Conservation (phyloP, 2,797 vertebrate genomes). For the Clarias pachynema region DNA sequence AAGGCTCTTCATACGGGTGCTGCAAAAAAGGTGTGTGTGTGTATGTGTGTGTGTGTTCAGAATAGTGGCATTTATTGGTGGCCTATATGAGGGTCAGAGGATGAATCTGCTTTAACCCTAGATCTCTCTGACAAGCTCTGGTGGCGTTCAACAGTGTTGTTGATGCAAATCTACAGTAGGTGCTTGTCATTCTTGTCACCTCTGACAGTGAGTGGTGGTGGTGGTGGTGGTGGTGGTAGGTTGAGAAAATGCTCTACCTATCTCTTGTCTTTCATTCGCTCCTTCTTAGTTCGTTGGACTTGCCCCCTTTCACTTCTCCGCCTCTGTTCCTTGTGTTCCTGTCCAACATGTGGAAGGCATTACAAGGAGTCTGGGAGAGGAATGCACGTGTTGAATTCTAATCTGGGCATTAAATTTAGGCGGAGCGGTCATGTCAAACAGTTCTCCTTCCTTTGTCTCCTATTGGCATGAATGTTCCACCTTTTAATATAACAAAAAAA, state of each 20-base stretch:
- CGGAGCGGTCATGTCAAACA: conserved; percentile 18
- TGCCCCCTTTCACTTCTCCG: conserved; percentile 50
- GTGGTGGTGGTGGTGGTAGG: not conserved
- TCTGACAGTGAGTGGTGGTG: conserved; percentile 30
- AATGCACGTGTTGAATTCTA: conserved; percentile 79
- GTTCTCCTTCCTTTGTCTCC: conserved; percentile 70
- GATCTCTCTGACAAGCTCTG: conserved; percentile 61
- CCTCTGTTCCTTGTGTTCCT: conserved; percentile 54
- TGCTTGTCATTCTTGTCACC: conserved; percentile 48
- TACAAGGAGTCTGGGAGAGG: conserved; percentile 72
- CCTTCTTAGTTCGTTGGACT: conserved; percentile 48
- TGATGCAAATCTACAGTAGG: not conserved
- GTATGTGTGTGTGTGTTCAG: conserved; percentile 58
- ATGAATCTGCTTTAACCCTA: conserved; percentile 62
- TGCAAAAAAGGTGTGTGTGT: conserved; percentile 48
- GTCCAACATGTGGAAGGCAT: conserved; percentile 78
- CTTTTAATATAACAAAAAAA: conserved; percentile 32
- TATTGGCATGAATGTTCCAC: conserved; percentile 72
- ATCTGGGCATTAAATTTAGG: conserved; percentile 68
- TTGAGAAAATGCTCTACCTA: conserved; percentile 35
- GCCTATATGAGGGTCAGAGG: conserved; percentile 63
- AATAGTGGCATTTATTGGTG: conserved; percentile 72
- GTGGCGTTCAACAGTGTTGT: conserved; percentile 48
- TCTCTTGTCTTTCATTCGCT: conserved; percentile 52
- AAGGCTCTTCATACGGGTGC: conserved; percentile 59